Percentiles rank a stretch among this genome's conserved stretches.
phyloP scores from a whole-genome alignment of 2,797 vertebrate species.

The Lagorchestes hirsutus region DNA sequence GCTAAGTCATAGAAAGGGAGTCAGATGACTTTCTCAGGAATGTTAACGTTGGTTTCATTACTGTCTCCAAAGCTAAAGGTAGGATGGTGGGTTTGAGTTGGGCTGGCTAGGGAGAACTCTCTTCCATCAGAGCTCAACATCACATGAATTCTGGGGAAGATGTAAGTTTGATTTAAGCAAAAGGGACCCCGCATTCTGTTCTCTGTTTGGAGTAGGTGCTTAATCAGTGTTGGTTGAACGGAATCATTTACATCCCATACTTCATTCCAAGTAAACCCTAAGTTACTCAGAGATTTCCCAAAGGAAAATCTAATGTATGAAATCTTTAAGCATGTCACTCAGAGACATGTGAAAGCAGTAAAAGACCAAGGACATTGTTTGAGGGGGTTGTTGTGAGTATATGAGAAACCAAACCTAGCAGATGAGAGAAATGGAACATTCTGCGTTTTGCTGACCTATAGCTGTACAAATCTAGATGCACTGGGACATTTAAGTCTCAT shows the following conservation, averaged over 20 bases:
- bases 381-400: neutral
- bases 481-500: neutral
- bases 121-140: neutral
- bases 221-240: neutral
- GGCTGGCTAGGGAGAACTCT: neutral
- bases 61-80: neutral
- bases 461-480: neutral
- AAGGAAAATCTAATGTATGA: constrained; percentile 23
- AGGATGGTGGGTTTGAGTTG: neutral
- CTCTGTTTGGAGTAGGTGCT: too few species aligned
- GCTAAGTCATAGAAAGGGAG: neutral
- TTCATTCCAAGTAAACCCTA: constrained; percentile 22
- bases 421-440: constrained; percentile 16
- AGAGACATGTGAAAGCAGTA: neutral
- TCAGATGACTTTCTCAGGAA: neutral
- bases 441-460: neutral
- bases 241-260: constrained; percentile 16
- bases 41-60: neutral
- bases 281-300: constrained; percentile 47
- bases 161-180: neutral
- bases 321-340: constrained; percentile 20
- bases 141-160: neutral
- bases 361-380: neutral
- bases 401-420: neutral
- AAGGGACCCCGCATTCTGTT: neutral